Percentiles rank a stretch among this genome's conserved stretches.
These are phyloP conservation scores for Erinaceus europaeus DNA, from an alignment of 2,113 vertebrate species.

Conservation along the genomic window DNA sequence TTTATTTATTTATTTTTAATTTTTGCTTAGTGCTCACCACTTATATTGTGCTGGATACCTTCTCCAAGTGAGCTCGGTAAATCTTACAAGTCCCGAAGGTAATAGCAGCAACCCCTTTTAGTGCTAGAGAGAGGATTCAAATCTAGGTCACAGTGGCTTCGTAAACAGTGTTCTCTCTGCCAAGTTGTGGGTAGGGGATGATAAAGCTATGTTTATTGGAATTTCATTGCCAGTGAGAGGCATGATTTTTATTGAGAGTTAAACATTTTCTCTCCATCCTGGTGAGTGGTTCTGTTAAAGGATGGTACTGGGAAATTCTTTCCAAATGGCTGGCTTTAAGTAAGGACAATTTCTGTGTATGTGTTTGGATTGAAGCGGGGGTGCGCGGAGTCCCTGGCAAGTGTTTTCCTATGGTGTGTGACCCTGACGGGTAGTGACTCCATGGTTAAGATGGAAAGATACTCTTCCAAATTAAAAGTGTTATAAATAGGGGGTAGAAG, in stretches of 20 bases:
- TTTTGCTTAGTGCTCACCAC: background rate
- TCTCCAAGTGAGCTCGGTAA: background rate
- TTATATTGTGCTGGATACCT: background rate
- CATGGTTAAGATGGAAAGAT: constrained; percentile 55
- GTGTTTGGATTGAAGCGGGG: background rate
- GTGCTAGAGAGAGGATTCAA: background rate
- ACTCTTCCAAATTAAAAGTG: constrained; percentile 25
- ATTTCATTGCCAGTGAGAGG: background rate
- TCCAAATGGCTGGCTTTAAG: background rate
- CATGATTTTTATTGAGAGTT: background rate
- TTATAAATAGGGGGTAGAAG: constrained; percentile 62
- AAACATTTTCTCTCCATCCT: background rate
- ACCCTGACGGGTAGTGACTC: constrained; percentile 16
- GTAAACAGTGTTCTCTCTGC: background rate
- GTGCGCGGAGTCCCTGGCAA: background rate
- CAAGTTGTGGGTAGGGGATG: background rate
- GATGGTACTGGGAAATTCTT: constrained; percentile 17
- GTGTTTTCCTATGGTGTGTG: constrained; percentile 54
- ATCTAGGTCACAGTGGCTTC: background rate
- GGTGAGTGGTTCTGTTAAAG: background rate
- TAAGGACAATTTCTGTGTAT: background rate
- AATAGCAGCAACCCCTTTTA: background rate
- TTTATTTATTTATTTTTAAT: background rate
- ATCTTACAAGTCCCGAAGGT: background rate
- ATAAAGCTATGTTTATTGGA: background rate